Base-by-base conservation (phyloP, 2,888 invertebrate species). In the Pardosa pseudoannulata region DNA sequence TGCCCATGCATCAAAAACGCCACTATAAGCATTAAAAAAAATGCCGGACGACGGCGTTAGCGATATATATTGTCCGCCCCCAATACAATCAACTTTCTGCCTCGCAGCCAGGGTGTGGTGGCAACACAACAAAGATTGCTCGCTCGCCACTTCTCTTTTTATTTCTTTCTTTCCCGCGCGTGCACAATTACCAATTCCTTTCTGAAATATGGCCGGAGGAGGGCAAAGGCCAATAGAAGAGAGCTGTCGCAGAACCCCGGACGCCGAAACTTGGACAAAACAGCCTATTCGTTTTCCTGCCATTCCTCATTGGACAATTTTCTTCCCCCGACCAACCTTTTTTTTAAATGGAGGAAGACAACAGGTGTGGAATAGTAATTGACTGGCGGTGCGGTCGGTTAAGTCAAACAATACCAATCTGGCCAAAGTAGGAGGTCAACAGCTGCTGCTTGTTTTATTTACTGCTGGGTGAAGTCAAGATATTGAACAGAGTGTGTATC, bases 111-210 rank as follows among this genome's bases (percentile, higher is more conserved):
- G 56, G 56, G 56, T 23, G 56, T 56, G 56, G 56, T 23, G n/a
- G 23, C 19, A 23, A 1, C 19, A 23, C 23, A 23, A 56, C 5
- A 19, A 16, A 56, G 56, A 56, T 56, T 19, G 56, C 23, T 23
- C 19, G n/a, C n/a, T n/a, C n/a, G n/a, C n/a, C n/a, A n/a, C n/a
- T n/a, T 2, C 5, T 2, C 56, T 23, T 56, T 2, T 56, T 56
- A 23, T 56, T 56, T 56, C 23, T 56, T 23, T 56, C 23, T 23
- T 23, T 23, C 56, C n/a, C n/a, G 56, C 3, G 23, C 56, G 23
- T 23, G 56, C 23, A 23, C 56, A 56, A 56, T 56, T 56, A 56
- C 56, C 56, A 56, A 56, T 56, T 56, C 23, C 56, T 56, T 23
- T 56, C 23, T 56, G 56, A 56, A 56, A 56, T 23, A 56, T 56